Evolutionary conservation across 2,113 vertebrate genomes (phyloP).

Genomic region (Ameiurus melas): DNA sequence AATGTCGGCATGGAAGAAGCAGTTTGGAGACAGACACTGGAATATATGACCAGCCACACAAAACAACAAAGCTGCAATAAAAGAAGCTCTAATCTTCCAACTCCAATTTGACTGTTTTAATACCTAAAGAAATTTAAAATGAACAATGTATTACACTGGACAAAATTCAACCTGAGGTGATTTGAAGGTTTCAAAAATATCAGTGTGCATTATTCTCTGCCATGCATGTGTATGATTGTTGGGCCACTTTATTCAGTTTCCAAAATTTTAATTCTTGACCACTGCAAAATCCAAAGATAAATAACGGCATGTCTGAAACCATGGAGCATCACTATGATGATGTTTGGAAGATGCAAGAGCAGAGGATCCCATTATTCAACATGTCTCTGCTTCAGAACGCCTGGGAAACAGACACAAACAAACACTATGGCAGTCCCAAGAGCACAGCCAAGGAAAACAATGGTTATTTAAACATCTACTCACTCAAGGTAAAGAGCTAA

Average conservation of each 20-base stretch:
- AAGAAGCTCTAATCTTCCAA: not conserved
- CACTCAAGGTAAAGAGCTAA: slow-evolving; percentile 20
- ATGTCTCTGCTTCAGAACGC: slow-evolving; percentile 3
- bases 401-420: slow-evolving; percentile 2
- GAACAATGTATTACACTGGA: not conserved
- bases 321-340: not conserved
- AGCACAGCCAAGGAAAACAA: slow-evolving; percentile 16
- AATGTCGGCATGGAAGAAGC: slow-evolving; percentile 47
- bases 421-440: slow-evolving; percentile 14
- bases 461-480: not conserved
- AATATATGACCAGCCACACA: slow-evolving; percentile 11
- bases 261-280: not conserved
- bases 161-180: not conserved
- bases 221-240: not conserved
- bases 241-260: not conserved
- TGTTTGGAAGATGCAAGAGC: slow-evolving; percentile 4
- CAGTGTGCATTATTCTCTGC: not conserved
- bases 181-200: not conserved
- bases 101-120: not conserved
- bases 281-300: not conserved
- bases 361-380: slow-evolving; percentile 29
- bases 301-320: not conserved
- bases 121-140: not conserved
- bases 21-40: slow-evolving; percentile 31
- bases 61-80: slow-evolving; percentile 1